Evolutionary conservation across 2,113 vertebrate genomes (phyloP).

Genomic region (Felis chaus): DNA sequence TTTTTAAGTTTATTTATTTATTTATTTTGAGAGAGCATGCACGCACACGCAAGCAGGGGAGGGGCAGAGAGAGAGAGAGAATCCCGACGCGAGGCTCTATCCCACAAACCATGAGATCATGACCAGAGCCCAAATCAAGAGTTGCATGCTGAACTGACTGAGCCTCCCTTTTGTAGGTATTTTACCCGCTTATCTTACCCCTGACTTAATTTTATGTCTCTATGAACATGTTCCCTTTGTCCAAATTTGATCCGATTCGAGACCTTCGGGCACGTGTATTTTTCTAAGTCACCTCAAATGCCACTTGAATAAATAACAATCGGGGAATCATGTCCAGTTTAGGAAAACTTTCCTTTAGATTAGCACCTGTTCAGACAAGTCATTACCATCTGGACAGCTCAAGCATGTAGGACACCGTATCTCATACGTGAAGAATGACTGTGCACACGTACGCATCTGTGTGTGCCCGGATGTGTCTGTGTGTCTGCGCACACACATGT

Average conservation of each 20-base stretch:
- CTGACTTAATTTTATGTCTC: not conserved
- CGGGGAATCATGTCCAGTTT: not conserved
- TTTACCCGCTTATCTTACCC: not conserved
- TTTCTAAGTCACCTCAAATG: not conserved
- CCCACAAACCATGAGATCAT: too few species aligned
- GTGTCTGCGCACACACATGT: not conserved
- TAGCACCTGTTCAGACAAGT: not conserved
- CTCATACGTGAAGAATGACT: not conserved
- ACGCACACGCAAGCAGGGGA: too few species aligned
- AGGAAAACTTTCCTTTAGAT: not conserved
- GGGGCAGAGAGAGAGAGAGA: too few species aligned
- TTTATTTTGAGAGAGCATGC: too few species aligned
- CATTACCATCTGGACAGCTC: not conserved
- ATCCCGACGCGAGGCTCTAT: too few species aligned
- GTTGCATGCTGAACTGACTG: too few species aligned
- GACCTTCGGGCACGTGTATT: not conserved
- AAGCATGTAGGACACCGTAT: not conserved
- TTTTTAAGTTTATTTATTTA: too few species aligned
- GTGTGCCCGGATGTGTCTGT: too few species aligned
- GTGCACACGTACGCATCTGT: not conserved
- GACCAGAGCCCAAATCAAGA: too few species aligned
- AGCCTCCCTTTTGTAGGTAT: not conserved
- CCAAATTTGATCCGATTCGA: not conserved
- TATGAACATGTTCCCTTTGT: not conserved
- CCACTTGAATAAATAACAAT: not conserved